A percentile compares a stretch with the other conserved stretches of the same genome.
Evolutionary conservation across 2,797 vertebrate genomes (phyloP).

Genomic region (Atherinosoma microstoma): DNA sequence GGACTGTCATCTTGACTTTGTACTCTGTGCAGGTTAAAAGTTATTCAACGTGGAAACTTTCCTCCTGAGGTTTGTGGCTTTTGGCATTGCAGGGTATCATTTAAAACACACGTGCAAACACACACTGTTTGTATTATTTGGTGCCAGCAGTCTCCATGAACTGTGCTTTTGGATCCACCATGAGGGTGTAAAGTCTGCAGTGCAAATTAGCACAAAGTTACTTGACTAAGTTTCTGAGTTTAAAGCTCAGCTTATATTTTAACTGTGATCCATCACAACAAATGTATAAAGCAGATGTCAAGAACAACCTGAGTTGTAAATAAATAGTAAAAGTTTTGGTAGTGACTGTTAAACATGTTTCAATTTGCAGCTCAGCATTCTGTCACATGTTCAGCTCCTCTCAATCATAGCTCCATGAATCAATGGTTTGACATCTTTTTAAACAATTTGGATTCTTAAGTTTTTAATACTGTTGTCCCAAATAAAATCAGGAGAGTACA

Average conservation of each 20-base stretch:
- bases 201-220: not conserved
- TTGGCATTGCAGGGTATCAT: constrained; percentile 4
- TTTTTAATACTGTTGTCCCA: no score
- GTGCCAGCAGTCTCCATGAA: constrained; percentile 6
- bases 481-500: no score
- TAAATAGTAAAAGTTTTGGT: no score
- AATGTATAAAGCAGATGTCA: not conserved
- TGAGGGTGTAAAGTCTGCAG: constrained; percentile 35
- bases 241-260: constrained; percentile 7
- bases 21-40: constrained; percentile 16
- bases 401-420: no score
- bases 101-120: constrained; percentile 21
- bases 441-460: no score
- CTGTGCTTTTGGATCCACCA: constrained; percentile 3
- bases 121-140: constrained; percentile 15
- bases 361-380: no score
- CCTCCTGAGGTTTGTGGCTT: not conserved
- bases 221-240: not conserved
- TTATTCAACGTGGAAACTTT: constrained; percentile 7
- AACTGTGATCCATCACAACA: not conserved
- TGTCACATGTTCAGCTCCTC: no score
- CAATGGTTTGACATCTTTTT: no score
- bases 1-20: not conserved
- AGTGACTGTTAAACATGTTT: no score
- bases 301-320: not conserved